These are phyloP conservation scores for Sorex fumeus DNA, from an alignment of 2,113 vertebrate genomes.

Conservation along the genomic window DNA sequence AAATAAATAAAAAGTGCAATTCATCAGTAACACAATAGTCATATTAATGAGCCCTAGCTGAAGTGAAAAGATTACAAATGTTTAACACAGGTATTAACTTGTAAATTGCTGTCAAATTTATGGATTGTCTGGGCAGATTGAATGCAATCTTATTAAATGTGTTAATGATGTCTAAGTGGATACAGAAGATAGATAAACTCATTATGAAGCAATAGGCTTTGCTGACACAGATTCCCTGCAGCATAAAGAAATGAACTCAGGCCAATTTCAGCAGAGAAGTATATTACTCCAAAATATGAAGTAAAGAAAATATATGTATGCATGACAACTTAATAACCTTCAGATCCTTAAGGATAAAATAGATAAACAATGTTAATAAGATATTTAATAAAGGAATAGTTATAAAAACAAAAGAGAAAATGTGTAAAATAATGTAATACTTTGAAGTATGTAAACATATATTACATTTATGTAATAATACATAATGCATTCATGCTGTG, in stretches of 20 bases:
- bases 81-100: conserved; percentile 36
- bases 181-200: conserved; percentile 17
- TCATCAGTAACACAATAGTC: neutral
- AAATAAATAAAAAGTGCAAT: conserved; percentile 1
- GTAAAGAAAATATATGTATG: neutral
- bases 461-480: neutral
- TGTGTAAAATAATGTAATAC: neutral
- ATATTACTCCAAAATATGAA: conserved; percentile 16
- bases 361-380: neutral
- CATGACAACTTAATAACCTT: neutral
- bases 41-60: neutral
- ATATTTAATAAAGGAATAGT: neutral
- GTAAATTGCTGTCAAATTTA: conserved; percentile 50
- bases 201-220: conserved; percentile 36
- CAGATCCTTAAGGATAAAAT: neutral
- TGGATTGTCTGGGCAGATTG: conserved; percentile 22
- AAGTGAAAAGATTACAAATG: neutral
- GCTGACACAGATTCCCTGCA: neutral
- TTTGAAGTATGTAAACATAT: neutral
- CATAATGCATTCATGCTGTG: neutral
- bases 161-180: conserved; percentile 48
- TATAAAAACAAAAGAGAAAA: conserved; percentile 27
- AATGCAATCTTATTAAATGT: conserved; percentile 66
- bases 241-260: neutral
- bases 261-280: neutral